phyloP scores from a whole-genome alignment of 2,797 vertebrate genomes.

The Numenius phaeopus region DNA sequence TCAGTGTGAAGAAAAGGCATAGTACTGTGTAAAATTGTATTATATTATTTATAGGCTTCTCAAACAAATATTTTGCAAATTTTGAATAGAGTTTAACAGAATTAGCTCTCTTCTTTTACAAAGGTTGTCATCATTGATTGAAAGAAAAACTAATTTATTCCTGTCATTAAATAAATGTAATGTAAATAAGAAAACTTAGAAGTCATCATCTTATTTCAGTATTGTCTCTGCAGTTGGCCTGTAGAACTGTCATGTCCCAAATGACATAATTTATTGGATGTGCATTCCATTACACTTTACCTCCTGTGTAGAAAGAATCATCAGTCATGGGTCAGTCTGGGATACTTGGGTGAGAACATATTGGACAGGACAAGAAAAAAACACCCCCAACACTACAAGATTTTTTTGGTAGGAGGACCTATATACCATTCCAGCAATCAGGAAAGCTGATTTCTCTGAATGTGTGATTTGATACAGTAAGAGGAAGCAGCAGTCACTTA shows the following conservation, averaged over 20 bases:
- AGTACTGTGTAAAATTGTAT: neutral
- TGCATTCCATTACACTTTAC: neutral
- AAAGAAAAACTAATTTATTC: neutral
- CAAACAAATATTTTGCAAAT: neutral
- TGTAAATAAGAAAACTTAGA: neutral
- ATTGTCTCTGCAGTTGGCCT: neutral
- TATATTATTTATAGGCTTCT: neutral
- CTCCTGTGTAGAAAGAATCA: neutral
- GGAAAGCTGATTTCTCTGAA: neutral
- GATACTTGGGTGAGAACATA: neutral
- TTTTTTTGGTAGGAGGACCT: neutral
- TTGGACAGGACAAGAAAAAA: neutral
- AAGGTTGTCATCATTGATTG: neutral
- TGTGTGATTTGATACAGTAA: neutral
- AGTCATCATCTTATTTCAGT: neutral
- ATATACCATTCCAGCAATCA: neutral
- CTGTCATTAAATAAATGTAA: neutral
- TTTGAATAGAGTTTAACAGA: neutral
- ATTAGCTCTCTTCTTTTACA: neutral
- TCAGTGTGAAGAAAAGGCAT: neutral
- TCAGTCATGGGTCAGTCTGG: neutral
- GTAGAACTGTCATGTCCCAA: neutral
- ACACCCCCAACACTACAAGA: fast-evolving
- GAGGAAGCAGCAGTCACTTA: neutral
- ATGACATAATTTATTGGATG: neutral